A percentile compares a stretch with the other conserved stretches of the same genome.
phyloP scores from a whole-genome alignment of 2,888 invertebrate genomes.

The Orchesella flavescens region DNA sequence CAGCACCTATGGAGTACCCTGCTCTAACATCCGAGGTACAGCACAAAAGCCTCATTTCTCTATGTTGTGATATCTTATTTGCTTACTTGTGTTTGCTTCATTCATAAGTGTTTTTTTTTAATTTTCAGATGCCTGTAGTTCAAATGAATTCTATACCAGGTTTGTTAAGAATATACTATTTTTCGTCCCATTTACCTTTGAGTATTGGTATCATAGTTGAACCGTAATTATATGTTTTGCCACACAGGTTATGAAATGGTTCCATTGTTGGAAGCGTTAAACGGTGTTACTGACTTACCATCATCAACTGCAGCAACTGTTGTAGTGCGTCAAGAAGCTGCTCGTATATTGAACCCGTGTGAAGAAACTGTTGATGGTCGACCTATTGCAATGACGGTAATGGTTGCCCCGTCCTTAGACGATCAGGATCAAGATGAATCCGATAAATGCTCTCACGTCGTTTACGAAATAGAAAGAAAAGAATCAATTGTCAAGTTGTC shows the following conservation, averaged over 20 bases:
- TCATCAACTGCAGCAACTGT: constrained; percentile 65
- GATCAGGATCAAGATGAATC: constrained; percentile 48
- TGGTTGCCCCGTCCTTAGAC: constrained; percentile 68
- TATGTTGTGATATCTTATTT: background rate
- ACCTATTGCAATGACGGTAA: constrained; percentile 71
- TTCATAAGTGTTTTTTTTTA: constrained; percentile 27
- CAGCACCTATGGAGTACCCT: constrained; percentile 74
- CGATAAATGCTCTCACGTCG: constrained; percentile 56
- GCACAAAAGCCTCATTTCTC: background rate
- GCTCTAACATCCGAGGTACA: constrained; percentile 80
- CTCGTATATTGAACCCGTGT: constrained; percentile 65
- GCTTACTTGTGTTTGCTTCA: background rate
- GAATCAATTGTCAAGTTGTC: constrained; percentile 60
- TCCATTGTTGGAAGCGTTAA: constrained; percentile 94
- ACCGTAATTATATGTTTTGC: too few species aligned
- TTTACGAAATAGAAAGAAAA: constrained; percentile 56
- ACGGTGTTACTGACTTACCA: constrained; percentile 78
- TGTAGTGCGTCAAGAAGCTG: constrained; percentile 67
- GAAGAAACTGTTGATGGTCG: constrained; percentile 65
- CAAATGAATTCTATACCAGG: constrained; percentile 71
- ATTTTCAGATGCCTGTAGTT: constrained; percentile 67
- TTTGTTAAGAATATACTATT: too few species aligned
- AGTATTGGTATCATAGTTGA: too few species aligned
- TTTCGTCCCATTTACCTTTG: too few species aligned
- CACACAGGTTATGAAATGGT: constrained; percentile 89